Conservation (phyloP, 2,888 invertebrate genomes). For the Creontiades dilutus region DNA sequence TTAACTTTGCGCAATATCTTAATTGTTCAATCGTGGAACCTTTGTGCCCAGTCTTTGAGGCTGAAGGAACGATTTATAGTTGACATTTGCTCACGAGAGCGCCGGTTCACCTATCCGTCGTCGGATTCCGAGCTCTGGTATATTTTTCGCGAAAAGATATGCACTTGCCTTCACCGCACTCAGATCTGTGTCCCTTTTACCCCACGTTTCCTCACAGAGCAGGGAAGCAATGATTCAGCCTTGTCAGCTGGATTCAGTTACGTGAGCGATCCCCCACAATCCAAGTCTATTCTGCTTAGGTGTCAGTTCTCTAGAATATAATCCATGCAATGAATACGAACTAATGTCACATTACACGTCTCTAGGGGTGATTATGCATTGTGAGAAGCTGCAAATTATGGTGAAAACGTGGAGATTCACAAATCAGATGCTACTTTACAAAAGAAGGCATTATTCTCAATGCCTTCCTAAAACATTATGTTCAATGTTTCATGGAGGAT, state of each 20-base stretch:
- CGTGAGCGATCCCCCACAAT: background rate
- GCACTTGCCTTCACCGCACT: background rate
- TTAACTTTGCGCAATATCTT: constrained; percentile 56
- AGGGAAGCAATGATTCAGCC: background rate
- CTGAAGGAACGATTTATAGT: constrained; percentile 48
- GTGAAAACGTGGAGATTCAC: too few relatives aligned
- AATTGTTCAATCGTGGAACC: constrained; percentile 50
- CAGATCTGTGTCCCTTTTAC: background rate
- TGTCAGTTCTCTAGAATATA: background rate
- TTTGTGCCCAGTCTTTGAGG: constrained; percentile 47
- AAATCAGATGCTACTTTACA: too few relatives aligned
- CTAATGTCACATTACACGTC: background rate
- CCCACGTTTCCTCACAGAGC: background rate
- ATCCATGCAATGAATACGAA: background rate
- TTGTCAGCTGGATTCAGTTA: background rate
- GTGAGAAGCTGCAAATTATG: too few relatives aligned
- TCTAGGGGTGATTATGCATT: too few relatives aligned
- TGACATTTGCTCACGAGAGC: constrained; percentile 52
- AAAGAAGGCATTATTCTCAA: too few relatives aligned
- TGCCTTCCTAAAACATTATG: too few relatives aligned
- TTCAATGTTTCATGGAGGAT: too few relatives aligned
- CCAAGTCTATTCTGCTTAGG: background rate
- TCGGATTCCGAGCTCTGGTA: constrained; percentile 14
- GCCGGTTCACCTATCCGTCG: constrained; percentile 38
- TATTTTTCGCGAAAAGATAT: background rate